Evolutionary conservation across 2,113 vertebrate genomes (phyloP).

Genomic region (Myanophis thanlyinensis): DNA sequence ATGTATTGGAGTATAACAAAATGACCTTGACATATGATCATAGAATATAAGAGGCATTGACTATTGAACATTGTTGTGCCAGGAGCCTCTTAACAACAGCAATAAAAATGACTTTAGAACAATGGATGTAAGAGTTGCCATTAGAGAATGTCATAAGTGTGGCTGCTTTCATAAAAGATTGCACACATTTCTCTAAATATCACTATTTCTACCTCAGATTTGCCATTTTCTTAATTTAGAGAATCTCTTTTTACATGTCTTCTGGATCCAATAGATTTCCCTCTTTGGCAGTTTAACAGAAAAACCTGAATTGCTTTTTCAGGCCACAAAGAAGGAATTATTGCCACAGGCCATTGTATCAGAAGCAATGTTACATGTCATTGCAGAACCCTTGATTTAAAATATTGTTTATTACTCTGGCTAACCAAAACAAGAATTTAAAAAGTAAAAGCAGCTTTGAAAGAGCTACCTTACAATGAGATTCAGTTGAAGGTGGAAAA

Average conservation of each 20-base stretch:
- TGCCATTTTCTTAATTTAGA: slow-evolving; percentile 18
- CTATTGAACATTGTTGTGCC: slow-evolving; percentile 14
- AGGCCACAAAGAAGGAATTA: background rate
- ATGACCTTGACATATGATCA: slow-evolving; percentile 21
- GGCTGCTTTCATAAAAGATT: background rate
- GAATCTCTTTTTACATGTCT: background rate
- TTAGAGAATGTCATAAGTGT: slow-evolving; percentile 22
- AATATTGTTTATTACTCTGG: background rate
- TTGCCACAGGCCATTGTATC: background rate
- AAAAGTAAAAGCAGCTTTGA: background rate
- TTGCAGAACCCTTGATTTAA: background rate
- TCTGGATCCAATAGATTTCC: background rate
- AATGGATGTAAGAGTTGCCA: slow-evolving; percentile 20
- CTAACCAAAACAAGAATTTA: background rate
- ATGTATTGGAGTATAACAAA: slow-evolving; percentile 18
- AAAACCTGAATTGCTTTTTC: background rate
- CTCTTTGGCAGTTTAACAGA: background rate
- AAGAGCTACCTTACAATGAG: background rate
- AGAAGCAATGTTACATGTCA: background rate
- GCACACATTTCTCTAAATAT: background rate
- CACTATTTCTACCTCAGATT: background rate
- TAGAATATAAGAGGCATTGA: slow-evolving; percentile 19
- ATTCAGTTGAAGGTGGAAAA: background rate
- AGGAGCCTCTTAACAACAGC: slow-evolving; percentile 25
- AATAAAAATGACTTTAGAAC: slow-evolving; percentile 28